These are phyloP conservation scores for Anguilla anguilla DNA, from an alignment of 2,797 vertebrate genomes.

Conservation along the genomic window DNA sequence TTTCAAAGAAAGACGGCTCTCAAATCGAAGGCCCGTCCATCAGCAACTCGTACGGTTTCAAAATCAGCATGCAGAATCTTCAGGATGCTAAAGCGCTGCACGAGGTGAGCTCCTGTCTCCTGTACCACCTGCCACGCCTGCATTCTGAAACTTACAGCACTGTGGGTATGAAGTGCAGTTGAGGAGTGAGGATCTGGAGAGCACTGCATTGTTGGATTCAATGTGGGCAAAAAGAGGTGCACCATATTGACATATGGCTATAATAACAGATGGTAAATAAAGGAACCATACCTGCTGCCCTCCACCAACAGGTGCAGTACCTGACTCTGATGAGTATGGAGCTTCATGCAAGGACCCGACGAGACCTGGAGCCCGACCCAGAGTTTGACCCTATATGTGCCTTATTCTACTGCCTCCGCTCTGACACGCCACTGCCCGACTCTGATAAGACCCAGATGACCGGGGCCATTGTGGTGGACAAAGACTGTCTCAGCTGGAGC, in stretches of 20 bases:
- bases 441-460: constrained; percentile 76
- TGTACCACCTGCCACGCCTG: neutral
- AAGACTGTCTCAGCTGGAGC: constrained; percentile 67
- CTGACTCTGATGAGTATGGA: constrained; percentile 94
- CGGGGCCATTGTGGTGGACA: constrained; percentile 88
- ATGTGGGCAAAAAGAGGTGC: neutral
- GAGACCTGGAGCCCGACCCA: constrained; percentile 93
- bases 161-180: neutral
- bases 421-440: constrained; percentile 77
- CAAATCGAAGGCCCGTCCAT: constrained; percentile 95
- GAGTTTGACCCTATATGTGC: constrained; percentile 98
- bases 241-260: neutral
- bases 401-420: constrained; percentile 94
- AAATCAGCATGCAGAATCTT: constrained; percentile 94
- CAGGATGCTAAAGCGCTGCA: constrained; percentile 96
- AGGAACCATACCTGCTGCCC: constrained; percentile 36
- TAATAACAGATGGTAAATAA: neutral
- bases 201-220: neutral
- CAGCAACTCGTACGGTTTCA: constrained; percentile 95
- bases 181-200: neutral
- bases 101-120: constrained; percentile 78
- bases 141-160: neutral
- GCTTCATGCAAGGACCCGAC: constrained; percentile 89
- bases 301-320: constrained; percentile 83
- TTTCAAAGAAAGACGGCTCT: constrained; percentile 87